Evolutionary conservation across 2,888 invertebrate species (phyloP).

Genomic region (Opisthograptis luteolata): DNA sequence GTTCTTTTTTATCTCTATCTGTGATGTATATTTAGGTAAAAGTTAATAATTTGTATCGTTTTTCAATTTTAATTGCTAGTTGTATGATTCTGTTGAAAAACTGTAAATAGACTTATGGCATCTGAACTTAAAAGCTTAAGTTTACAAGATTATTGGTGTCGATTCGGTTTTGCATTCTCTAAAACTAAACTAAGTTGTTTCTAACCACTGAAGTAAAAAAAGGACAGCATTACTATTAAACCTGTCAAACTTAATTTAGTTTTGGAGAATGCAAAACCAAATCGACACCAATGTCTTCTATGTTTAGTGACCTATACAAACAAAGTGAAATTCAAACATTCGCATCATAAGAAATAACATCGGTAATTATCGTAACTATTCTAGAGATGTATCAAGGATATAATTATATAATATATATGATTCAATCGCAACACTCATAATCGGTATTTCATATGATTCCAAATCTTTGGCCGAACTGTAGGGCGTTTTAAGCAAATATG

Average conservation of each 20-base stretch:
- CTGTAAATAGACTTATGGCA: slow-evolving; percentile 60
- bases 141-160: slow-evolving; percentile 42
- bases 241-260: too few species aligned
- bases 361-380: slow-evolving; percentile 6
- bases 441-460: slow-evolving; percentile 24
- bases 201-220: too few species aligned
- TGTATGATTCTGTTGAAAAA: slow-evolving; percentile 61
- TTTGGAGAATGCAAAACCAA: too few species aligned
- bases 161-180: too few species aligned
- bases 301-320: slow-evolving; percentile 26
- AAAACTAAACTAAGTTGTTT: too few species aligned
- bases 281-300: slow-evolving; percentile 9
- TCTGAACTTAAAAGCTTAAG: slow-evolving; percentile 53
- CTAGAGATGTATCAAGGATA: slow-evolving; percentile 1
- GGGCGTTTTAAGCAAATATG: slow-evolving; percentile 38
- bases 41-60: slow-evolving; percentile 75
- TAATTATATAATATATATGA: background rate
- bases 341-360: slow-evolving; percentile 26
- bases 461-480: slow-evolving; percentile 14
- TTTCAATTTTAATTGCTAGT: slow-evolving; percentile 63
- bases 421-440: background rate
- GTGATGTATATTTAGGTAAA: slow-evolving; percentile 83
- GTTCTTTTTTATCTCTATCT: slow-evolving; percentile 76
- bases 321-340: slow-evolving; percentile 15
- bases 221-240: too few species aligned